Evolutionary conservation across 2,888 invertebrate species (phyloP).

Genomic region (Monochamus alternatus): DNA sequence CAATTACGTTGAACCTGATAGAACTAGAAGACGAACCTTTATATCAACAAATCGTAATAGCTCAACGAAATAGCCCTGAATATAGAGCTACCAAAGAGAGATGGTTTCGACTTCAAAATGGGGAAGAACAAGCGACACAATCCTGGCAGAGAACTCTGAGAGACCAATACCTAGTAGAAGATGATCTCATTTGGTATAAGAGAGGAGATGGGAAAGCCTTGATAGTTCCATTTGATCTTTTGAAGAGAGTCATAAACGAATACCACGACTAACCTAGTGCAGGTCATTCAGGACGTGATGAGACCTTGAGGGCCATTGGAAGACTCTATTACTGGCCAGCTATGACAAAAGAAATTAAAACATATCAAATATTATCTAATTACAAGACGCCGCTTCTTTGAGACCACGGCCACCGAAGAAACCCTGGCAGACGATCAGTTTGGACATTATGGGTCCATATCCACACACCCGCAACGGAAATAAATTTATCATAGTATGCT

Average conservation of each 20-base stretch:
- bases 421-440: no score
- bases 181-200: not conserved
- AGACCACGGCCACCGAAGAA: no score
- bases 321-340: not conserved
- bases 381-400: no score
- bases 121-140: not conserved
- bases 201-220: not conserved
- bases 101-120: no score
- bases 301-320: not conserved
- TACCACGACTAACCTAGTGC: slow-evolving; percentile 41
- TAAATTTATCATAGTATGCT: no score
- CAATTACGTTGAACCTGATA: no score
- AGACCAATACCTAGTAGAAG: not conserved
- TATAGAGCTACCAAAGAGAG: no score
- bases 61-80: no score
- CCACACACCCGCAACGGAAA: no score
- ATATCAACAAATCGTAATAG: no score
- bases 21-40: no score
- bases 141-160: not conserved
- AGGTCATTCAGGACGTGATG: not conserved
- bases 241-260: not conserved
- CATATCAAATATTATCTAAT: not conserved
- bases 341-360: not conserved
- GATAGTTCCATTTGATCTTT: not conserved
- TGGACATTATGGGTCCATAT: no score